Conservation (phyloP, 2,113 vertebrate genomes). For the Hyperoodon ampullatus region DNA sequence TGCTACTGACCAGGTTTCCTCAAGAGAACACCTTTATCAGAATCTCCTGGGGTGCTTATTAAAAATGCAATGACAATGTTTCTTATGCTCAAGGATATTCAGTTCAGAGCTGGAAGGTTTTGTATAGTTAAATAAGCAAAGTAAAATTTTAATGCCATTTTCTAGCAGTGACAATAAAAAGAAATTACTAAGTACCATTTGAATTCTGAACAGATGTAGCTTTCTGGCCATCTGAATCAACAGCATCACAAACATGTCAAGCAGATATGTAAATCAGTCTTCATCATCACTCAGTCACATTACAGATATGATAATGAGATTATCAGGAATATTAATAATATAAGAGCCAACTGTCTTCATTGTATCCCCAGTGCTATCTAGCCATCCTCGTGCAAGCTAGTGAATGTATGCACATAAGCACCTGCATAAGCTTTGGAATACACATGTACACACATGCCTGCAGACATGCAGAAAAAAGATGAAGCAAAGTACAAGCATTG, state of each 20-base stretch:
- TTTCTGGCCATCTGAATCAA: conserved; percentile 44
- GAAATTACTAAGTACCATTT: conserved; percentile 52
- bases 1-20: conserved; percentile 13
- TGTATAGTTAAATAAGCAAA: conserved; percentile 60
- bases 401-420: neutral
- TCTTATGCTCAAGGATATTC: conserved; percentile 60
- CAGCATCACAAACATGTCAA: conserved; percentile 27
- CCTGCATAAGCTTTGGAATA: neutral
- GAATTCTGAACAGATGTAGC: conserved; percentile 52
- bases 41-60: conserved; percentile 29
- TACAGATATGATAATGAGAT: conserved; percentile 7
- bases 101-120: conserved; percentile 47
- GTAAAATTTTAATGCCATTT: conserved; percentile 64
- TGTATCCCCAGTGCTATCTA: neutral
- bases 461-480: neutral
- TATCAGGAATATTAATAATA: conserved; percentile 20
- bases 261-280: conserved; percentile 35
- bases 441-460: neutral
- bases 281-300: neutral
- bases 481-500: neutral
- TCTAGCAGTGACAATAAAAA: conserved; percentile 57
- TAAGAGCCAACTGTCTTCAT: neutral
- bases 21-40: conserved; percentile 38
- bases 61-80: conserved; percentile 60
- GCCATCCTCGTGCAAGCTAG: neutral